Conservation (phyloP, 2,888 invertebrate genomes). For the Ceraclea dissimilis region DNA sequence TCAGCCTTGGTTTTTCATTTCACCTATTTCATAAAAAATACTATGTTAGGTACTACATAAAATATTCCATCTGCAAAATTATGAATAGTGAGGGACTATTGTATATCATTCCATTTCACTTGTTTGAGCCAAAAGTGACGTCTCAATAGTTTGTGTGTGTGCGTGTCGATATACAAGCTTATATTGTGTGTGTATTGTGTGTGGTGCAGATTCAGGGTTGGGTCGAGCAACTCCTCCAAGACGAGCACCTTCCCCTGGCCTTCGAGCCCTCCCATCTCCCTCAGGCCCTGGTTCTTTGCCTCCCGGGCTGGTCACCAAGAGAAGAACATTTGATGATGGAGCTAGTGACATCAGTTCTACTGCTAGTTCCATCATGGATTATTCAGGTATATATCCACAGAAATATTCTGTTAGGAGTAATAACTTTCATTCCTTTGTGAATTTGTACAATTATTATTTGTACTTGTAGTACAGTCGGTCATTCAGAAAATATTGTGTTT, state of each 20-base stretch:
- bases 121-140: no score
- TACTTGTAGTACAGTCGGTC: background rate
- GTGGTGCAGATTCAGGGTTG: slow-evolving; percentile 68
- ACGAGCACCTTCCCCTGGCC: slow-evolving; percentile 78
- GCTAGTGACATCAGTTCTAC: slow-evolving; percentile 81
- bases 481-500: background rate
- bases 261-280: slow-evolving; percentile 75
- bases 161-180: background rate
- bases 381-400: slow-evolving; percentile 56
- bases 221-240: slow-evolving; percentile 83
- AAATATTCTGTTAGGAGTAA: no score
- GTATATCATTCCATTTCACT: no score
- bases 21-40: no score
- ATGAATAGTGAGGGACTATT: no score
- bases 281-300: slow-evolving; percentile 77
- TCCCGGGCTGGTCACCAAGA: slow-evolving; percentile 68
- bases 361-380: slow-evolving; percentile 80
- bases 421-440: no score
- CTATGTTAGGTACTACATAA: no score
- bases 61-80: no score
- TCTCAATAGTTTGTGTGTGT: slow-evolving; percentile 6
- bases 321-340: slow-evolving; percentile 62
- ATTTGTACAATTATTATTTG: background rate
- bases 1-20: no score
- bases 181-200: slow-evolving; percentile 6